Conservation (phyloP, 2,888 invertebrate genomes). For the Apamea crenata region DNA sequence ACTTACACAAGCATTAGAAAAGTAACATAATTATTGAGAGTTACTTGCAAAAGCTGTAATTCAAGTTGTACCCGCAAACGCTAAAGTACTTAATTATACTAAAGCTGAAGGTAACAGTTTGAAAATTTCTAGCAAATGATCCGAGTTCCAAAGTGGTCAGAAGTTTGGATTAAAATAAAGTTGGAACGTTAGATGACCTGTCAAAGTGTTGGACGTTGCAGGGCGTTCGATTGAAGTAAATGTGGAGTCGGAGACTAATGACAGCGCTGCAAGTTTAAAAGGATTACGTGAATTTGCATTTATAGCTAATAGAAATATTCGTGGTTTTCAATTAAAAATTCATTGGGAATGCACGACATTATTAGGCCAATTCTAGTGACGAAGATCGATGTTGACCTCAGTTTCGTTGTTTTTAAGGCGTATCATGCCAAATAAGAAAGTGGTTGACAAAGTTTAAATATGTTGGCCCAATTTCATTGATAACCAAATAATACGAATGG, state of each 20-base stretch:
- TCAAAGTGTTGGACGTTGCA: constrained; percentile 45
- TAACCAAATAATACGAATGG: neutral
- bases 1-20: neutral
- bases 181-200: constrained; percentile 47
- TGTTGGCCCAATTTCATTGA: neutral
- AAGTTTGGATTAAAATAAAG: constrained; percentile 60
- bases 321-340: neutral
- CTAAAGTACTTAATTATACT: constrained; percentile 50
- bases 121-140: constrained; percentile 44
- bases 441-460: neutral
- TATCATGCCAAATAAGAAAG: neutral
- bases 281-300: neutral
- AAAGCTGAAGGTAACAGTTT: constrained; percentile 51
- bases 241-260: constrained; percentile 16
- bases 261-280: constrained; percentile 2
- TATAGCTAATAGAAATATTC: neutral
- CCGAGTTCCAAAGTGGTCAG: constrained; percentile 48
- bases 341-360: neutral
- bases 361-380: neutral
- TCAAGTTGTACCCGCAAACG: constrained; percentile 28
- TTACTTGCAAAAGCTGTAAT: constrained; percentile 1
- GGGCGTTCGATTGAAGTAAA: constrained; percentile 10
- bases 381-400: neutral
- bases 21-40: constrained; percentile 6
- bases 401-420: neutral